Evolutionary conservation across 2,888 invertebrate species (phyloP).

Genomic region (Athetis lepigone): DNA sequence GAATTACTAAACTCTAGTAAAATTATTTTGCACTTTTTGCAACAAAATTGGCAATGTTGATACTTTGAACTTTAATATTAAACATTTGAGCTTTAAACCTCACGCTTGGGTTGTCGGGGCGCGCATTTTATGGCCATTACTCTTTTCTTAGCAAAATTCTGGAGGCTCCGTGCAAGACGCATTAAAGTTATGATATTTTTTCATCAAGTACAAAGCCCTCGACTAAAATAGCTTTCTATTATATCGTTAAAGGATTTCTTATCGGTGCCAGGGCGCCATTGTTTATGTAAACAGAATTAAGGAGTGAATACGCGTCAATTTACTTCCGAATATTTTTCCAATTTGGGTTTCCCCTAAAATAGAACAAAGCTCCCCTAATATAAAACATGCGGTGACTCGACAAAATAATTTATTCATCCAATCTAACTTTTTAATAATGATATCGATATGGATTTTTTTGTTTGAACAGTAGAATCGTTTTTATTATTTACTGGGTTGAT

Average conservation of each 20-base stretch:
- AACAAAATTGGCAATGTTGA: background rate
- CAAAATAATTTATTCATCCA: constrained; percentile 61
- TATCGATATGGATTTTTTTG: constrained; percentile 29
- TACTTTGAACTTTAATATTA: background rate
- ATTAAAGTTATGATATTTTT: constrained; percentile 29
- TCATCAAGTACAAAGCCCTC: constrained; percentile 15
- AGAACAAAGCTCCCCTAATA: constrained; percentile 31
- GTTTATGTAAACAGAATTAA: constrained; percentile 58
- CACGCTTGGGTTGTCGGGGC: background rate
- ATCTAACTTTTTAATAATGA: constrained; percentile 57
- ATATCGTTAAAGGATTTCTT: constrained; percentile 36
- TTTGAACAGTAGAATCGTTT: background rate
- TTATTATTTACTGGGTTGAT: background rate
- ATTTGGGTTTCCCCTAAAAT: constrained; percentile 39
- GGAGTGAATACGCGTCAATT: constrained; percentile 59
- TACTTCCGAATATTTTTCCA: constrained; percentile 41
- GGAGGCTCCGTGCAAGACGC: constrained; percentile 2
- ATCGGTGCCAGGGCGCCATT: constrained; percentile 48
- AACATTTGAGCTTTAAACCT: background rate
- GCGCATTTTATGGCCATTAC: background rate
- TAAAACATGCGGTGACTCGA: constrained; percentile 42
- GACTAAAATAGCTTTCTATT: constrained; percentile 35
- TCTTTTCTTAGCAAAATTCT: constrained; percentile 19
- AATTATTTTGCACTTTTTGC: background rate
- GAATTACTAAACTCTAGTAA: background rate